Conservation (phyloP, 30 jellyfish, hydroid and myxozoan genomes). For the Hydra vulgaris region DNA sequence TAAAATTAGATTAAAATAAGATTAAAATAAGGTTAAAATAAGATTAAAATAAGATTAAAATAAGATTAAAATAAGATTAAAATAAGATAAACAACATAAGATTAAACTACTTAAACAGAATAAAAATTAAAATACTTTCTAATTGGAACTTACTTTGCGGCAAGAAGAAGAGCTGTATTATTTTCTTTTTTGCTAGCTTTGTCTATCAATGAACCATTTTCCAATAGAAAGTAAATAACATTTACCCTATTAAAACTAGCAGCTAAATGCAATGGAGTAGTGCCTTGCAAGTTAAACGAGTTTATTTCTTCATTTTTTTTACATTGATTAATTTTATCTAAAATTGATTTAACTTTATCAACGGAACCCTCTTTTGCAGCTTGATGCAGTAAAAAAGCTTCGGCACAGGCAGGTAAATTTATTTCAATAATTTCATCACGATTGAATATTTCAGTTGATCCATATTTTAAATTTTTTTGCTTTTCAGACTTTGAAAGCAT, state of each 20-base stretch:
- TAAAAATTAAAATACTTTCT: no score
- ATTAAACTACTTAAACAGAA: no score
- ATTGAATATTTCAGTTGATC: neutral
- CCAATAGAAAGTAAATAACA: slow-evolving; percentile 34
- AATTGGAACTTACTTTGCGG: slow-evolving; percentile 75
- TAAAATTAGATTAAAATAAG: no score
- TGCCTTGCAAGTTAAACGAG: slow-evolving; percentile 41
- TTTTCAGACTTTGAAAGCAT: no score
- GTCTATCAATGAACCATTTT: slow-evolving; percentile 51
- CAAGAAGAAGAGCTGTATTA: slow-evolving; percentile 73
- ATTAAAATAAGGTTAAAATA: no score
- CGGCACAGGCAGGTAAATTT: neutral
- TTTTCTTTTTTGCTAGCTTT: slow-evolving; percentile 46
- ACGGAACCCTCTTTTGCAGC: slow-evolving; percentile 87
- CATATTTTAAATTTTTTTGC: no score
- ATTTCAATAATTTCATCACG: neutral
- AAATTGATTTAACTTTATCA: slow-evolving; percentile 22
- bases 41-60: no score
- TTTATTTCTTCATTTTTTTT: slow-evolving; percentile 28
- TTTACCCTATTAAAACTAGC: slow-evolving; percentile 57
- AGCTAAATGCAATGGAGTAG: slow-evolving; percentile 78
- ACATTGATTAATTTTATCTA: neutral
- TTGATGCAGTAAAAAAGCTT: slow-evolving; percentile 41
- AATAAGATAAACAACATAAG: no score
- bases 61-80: no score